Conservation (phyloP, 1,140 invertebrate species). For the Apis laboriosa region DNA sequence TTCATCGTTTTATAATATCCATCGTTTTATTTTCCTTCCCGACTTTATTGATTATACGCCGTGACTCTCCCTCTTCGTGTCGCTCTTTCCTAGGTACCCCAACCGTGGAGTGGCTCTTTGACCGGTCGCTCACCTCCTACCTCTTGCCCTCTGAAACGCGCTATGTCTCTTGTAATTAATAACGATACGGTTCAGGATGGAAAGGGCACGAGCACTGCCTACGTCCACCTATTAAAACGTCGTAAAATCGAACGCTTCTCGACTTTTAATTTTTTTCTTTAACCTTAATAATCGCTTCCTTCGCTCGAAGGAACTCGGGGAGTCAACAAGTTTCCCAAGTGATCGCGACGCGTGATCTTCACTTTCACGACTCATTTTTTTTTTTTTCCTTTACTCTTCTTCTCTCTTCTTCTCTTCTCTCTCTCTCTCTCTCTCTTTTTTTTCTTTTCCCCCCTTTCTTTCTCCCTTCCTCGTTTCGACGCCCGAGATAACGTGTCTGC, state of each 20-base stretch:
- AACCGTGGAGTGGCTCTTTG: conserved; percentile 34
- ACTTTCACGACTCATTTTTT: conserved; percentile 42
- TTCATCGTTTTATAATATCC: background rate
- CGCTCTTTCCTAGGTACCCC: conserved; percentile 13
- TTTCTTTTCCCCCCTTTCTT: background rate
- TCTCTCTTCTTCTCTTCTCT: no score
- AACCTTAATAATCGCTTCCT: no score
- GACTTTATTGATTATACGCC: conserved; percentile 27
- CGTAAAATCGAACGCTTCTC: no score
- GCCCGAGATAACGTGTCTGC: background rate
- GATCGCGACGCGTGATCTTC: background rate
- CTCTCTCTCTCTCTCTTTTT: background rate
- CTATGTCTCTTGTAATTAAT: conserved; percentile 15
- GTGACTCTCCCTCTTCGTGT: conserved; percentile 1
- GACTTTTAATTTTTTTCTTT: no score
- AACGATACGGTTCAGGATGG: background rate
- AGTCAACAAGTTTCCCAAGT: no score
- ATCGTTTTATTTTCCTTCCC: conserved; percentile 25
- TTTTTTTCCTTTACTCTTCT: background rate
- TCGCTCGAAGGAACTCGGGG: no score
- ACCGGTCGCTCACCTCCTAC: conserved; percentile 41
- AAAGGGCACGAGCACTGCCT: no score
- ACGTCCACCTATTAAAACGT: no score
- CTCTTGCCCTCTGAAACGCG: conserved; percentile 28
- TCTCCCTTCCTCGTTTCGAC: background rate